These are phyloP conservation scores for Seriola aureovittata DNA, from an alignment of 2,113 vertebrate genomes.

Conservation along the genomic window DNA sequence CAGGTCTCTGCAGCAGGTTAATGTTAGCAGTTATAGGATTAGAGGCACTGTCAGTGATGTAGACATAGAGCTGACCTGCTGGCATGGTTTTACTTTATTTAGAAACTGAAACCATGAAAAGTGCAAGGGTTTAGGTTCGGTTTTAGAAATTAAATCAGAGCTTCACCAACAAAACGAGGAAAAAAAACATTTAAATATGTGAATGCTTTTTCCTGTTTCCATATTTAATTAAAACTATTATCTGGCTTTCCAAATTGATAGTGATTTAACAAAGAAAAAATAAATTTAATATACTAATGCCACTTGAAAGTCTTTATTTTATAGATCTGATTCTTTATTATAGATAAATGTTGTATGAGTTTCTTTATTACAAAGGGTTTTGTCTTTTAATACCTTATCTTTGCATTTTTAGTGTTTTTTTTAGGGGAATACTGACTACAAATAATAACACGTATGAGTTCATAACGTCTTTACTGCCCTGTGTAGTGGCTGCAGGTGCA, in stretches of 20 bases:
- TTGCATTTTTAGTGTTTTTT: not conserved
- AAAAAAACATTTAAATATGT: no score
- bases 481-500: not conserved
- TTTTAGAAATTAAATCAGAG: no score
- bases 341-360: not conserved
- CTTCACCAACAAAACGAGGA: no score
- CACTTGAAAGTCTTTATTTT: no score
- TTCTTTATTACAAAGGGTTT: not conserved
- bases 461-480: not conserved
- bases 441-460: not conserved
- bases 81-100: not conserved
- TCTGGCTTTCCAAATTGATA: no score
- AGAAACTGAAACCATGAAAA: not conserved
- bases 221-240: no score
- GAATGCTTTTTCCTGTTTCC: no score
- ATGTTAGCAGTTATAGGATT: constrained; percentile 21
- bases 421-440: no score
- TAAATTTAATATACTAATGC: no score
- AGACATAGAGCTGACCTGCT: not conserved
- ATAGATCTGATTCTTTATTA: not conserved
- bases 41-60: constrained; percentile 3
- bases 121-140: no score
- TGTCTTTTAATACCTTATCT: not conserved
- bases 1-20: constrained; percentile 22
- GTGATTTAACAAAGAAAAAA: no score